phyloP scores from a whole-genome alignment of 2,113 vertebrate genomes.

The Beaufortia kweichowensis region DNA sequence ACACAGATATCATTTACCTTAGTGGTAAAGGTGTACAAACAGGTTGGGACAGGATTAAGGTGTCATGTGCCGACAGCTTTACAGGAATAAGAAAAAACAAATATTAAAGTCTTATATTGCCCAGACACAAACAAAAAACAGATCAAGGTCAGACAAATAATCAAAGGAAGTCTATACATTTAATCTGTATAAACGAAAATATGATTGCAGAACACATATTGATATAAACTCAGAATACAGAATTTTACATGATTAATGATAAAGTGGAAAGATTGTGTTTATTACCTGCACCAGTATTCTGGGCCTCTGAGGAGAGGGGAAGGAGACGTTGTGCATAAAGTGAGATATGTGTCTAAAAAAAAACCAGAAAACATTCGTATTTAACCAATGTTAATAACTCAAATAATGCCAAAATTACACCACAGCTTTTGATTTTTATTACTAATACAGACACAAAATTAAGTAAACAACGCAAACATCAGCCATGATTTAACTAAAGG shows the following conservation, averaged over 20 bases:
- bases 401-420: too few relatives aligned
- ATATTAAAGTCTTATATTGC: background rate
- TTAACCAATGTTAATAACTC: too few relatives aligned
- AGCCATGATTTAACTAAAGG: too few relatives aligned
- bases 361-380: background rate
- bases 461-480: too few relatives aligned
- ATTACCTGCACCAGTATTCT: conserved; percentile 95
- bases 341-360: conserved; percentile 89
- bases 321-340: conserved; percentile 97
- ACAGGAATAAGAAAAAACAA: conserved; percentile 2
- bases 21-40: conserved; percentile 94
- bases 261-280: background rate
- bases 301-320: conserved; percentile 96
- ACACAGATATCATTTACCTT: conserved; percentile 77
- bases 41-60: conserved; percentile 91
- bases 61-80: conserved; percentile 91
- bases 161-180: too few relatives aligned
- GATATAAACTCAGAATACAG: too few relatives aligned
- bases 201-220: background rate
- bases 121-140: too few relatives aligned
- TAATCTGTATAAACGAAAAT: background rate
- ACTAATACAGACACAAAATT: too few relatives aligned
- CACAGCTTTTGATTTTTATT: background rate
- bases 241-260: background rate
- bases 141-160: too few relatives aligned